Conservation (phyloP, 1,140 invertebrate genomes). For the Acromyrmex echinatior region DNA sequence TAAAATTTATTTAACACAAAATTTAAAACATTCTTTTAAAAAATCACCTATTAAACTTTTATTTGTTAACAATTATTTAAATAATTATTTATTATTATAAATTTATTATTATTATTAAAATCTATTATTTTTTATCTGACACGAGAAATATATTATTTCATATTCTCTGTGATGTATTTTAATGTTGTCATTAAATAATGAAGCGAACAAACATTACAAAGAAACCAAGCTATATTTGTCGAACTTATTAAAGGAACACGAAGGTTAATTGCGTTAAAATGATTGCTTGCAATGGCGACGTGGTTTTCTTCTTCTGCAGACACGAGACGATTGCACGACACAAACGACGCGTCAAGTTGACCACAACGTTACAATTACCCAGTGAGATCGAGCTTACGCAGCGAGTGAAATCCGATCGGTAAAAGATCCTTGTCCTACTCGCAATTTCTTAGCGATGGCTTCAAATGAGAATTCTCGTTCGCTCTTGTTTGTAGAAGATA, state of each 20-base stretch:
- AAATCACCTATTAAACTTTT: not conserved
- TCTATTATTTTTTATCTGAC: not conserved
- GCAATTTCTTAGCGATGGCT: conserved; percentile 28
- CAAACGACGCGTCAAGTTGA: conserved; percentile 32
- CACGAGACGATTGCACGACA: conserved; percentile 3
- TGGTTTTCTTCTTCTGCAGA: conserved; percentile 26
- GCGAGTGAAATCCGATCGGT: conserved; percentile 14
- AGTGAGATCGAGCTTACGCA: conserved; percentile 6
- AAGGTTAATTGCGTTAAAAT: conserved; percentile 11
- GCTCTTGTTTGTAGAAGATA: not conserved
- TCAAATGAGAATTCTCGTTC: conserved; percentile 15
- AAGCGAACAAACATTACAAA: not conserved
- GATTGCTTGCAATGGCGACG: not conserved
- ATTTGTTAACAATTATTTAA: no score
- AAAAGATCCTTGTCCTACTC: conserved; percentile 4
- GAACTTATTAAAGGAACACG: not conserved
- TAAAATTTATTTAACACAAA: not conserved
- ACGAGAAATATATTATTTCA: not conserved
- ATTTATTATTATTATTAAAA: not conserved
- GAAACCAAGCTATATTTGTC: not conserved
- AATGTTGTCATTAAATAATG: not conserved
- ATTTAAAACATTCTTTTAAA: not conserved
- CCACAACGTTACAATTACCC: conserved; percentile 22
- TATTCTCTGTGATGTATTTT: not conserved
- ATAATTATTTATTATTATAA: not conserved